Conservation (phyloP, 23 tunicate species). For the Trididemnum miniatum region DNA sequence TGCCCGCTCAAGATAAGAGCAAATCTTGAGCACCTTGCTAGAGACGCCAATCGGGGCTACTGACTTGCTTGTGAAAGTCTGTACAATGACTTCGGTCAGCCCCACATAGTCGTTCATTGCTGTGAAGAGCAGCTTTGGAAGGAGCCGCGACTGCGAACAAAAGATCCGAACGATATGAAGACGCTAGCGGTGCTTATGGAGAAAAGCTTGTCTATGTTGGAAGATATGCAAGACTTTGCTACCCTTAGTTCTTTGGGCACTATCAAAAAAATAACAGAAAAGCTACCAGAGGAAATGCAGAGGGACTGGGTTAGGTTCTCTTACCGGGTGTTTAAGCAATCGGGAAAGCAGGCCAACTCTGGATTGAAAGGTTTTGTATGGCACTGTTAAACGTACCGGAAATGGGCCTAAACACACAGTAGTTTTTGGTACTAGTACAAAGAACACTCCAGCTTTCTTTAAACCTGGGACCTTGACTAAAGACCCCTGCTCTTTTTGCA, state of each 20-base stretch:
- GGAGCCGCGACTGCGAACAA: background rate
- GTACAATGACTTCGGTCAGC: background rate
- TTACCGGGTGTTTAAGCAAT: background rate
- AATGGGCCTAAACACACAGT: no score
- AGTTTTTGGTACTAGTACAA: no score
- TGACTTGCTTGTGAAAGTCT: background rate
- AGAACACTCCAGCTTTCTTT: no score
- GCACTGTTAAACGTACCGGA: no score
- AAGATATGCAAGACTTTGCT: background rate
- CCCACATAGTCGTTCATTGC: background rate
- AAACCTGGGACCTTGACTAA: no score
- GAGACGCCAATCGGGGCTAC: background rate
- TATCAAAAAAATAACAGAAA: background rate
- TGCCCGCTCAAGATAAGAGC: background rate
- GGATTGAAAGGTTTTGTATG: background rate
- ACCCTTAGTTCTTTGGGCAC: background rate
- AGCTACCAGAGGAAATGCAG: background rate
- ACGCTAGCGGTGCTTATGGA: background rate
- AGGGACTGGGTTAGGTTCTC: background rate
- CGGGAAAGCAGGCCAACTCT: background rate
- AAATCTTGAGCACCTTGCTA: background rate
- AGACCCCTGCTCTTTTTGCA: no score
- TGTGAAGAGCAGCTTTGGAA: background rate
- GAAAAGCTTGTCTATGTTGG: background rate
- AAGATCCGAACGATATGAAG: background rate